Conservation (phyloP, 1,140 invertebrate species). For the Odontomachus brunneus region DNA sequence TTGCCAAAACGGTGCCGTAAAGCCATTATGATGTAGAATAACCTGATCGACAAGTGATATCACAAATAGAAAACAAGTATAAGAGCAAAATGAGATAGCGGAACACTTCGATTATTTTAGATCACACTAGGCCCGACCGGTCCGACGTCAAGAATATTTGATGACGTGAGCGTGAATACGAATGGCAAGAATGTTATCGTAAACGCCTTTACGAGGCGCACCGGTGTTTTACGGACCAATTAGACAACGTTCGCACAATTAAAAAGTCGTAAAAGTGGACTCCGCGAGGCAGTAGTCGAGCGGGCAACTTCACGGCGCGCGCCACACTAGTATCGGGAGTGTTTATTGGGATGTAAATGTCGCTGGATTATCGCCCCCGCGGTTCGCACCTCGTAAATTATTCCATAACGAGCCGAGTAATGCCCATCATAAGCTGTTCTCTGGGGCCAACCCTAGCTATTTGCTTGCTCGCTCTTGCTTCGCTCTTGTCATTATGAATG, state of each 20-base stretch:
- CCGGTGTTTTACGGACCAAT: conserved; percentile 81
- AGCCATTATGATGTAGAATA: conserved; percentile 26
- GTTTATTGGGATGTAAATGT: conserved; percentile 86
- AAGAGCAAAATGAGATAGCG: conserved; percentile 7
- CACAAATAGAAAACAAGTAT: neutral
- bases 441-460: conserved; percentile 73
- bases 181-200: conserved; percentile 73
- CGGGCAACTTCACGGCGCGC: conserved; percentile 65
- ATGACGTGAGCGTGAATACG: conserved; percentile 37
- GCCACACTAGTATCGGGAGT: conserved; percentile 78
- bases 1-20: conserved; percentile 54
- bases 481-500: conserved; percentile 76
- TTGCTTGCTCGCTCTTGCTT: conserved; percentile 69
- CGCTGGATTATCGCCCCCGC: conserved; percentile 85
- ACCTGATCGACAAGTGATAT: conserved; percentile 34
- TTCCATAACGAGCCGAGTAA: conserved; percentile 85
- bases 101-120: neutral
- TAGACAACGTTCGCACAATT: conserved; percentile 82
- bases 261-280: conserved; percentile 83
- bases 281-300: conserved; percentile 26
- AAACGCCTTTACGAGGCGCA: conserved; percentile 80
- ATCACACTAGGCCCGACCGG: conserved; percentile 69
- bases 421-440: conserved; percentile 84
- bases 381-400: conserved; percentile 86
- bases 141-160: conserved; percentile 41